These are phyloP conservation scores for Athripsodes cinereus DNA, from an alignment of 2,888 invertebrate genomes.

Conservation along the genomic window DNA sequence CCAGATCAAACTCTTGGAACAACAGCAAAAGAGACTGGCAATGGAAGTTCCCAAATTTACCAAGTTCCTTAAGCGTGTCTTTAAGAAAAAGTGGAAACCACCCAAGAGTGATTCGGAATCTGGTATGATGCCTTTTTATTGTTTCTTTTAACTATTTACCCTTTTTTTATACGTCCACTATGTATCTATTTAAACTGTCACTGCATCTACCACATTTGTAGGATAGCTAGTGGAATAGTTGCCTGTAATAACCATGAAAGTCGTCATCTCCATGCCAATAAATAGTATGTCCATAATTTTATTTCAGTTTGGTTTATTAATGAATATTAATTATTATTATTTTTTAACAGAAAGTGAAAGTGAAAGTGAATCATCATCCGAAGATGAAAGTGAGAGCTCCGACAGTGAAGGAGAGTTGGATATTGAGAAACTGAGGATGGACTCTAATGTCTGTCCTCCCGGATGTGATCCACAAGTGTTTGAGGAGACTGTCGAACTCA, in stretches of 20 bases:
- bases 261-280: neutral
- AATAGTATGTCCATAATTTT: no score
- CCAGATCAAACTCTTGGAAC: conserved; percentile 52
- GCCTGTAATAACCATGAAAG: neutral
- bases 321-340: no score
- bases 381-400: conserved; percentile 55
- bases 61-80: conserved; percentile 73
- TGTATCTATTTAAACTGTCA: neutral
- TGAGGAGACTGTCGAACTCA: conserved; percentile 57
- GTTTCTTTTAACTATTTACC: no score
- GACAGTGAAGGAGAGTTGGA: conserved; percentile 60
- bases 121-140: neutral
- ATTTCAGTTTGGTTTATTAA: no score
- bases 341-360: neutral
- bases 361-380: conserved; percentile 41
- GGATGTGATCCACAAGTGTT: conserved; percentile 65
- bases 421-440: conserved; percentile 59
- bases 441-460: conserved; percentile 65
- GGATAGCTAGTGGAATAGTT: neutral
- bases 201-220: neutral
- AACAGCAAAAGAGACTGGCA: conserved; percentile 48
- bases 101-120: conserved; percentile 45
- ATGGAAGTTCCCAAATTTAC: conserved; percentile 49
- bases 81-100: conserved; percentile 74
- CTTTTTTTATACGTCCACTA: no score